phyloP scores from a whole-genome alignment of 1,140 invertebrate species.

The Penaeus vannamei region DNA sequence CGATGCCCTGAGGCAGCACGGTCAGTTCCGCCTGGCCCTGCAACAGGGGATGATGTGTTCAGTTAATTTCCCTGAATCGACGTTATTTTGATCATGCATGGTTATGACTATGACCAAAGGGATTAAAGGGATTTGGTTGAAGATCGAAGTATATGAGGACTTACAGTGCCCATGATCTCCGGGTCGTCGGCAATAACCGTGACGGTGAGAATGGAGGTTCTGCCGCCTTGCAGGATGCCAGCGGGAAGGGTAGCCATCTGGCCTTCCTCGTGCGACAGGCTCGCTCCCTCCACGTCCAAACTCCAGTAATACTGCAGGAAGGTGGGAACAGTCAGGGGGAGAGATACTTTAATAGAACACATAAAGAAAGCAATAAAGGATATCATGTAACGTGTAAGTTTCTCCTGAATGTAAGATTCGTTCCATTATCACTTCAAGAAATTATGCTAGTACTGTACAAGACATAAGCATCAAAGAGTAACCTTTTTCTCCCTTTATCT shows the following conservation, averaged over 20 bases:
- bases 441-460: too few species aligned
- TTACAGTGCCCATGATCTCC: conserved; percentile 20
- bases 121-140: too few species aligned
- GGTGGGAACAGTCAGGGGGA: not conserved
- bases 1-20: conserved; percentile 15
- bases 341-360: not conserved
- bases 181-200: not conserved
- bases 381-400: too few species aligned
- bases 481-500: too few species aligned
- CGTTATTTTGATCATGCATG: too few species aligned
- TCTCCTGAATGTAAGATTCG: too few species aligned
- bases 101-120: too few species aligned
- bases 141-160: not conserved
- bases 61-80: too few species aligned
- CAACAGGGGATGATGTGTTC: not conserved
- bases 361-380: too few species aligned
- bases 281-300: not conserved
- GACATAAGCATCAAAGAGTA: too few species aligned
- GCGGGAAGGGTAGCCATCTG: conserved; percentile 9
- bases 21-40: conserved; percentile 12
- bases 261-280: not conserved
- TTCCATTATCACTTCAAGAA: too few species aligned
- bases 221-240: not conserved
- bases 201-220: conserved; percentile 15
- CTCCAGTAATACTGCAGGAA: conserved; percentile 17